A percentile compares a stretch with the other conserved stretches of the same genome.
These are phyloP conservation scores for Sciurus niger DNA, from an alignment of 2,113 vertebrate genomes.

Conservation along the genomic window DNA sequence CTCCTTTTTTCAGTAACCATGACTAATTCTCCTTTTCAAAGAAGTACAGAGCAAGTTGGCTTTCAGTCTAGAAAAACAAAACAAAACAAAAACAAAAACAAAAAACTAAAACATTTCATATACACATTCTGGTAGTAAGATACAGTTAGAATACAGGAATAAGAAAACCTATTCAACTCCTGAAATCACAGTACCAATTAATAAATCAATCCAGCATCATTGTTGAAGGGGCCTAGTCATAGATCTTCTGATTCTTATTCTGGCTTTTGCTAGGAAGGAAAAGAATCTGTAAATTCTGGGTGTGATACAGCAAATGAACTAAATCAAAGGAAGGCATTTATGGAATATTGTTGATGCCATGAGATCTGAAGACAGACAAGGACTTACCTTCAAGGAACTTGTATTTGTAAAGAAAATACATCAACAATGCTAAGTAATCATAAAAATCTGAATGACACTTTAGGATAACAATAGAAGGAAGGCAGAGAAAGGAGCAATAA, in stretches of 20 bases:
- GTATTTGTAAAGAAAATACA: not conserved
- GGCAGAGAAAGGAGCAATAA: not conserved
- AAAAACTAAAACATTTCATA: not conserved
- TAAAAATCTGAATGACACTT: not conserved
- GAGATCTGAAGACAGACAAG: not conserved
- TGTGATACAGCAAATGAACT: not conserved
- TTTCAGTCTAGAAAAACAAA: not conserved
- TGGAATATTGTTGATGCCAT: not conserved
- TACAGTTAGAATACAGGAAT: not conserved
- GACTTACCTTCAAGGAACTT: constrained; percentile 46
- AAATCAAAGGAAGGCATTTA: constrained; percentile 1
- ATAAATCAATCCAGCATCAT: not conserved
- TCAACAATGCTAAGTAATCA: not conserved
- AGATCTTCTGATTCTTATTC: not conserved
- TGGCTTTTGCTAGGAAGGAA: not conserved
- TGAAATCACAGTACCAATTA: not conserved
- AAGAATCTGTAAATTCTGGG: not conserved
- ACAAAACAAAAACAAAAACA: not conserved
- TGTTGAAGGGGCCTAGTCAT: not conserved
- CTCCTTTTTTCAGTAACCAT: constrained; percentile 72
- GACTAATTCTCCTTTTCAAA: constrained; percentile 74
- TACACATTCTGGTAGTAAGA: not conserved
- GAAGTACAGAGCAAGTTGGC: constrained; percentile 37
- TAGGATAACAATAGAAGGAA: not conserved
- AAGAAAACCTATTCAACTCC: not conserved